These are phyloP conservation scores for Criorhina ranunculi DNA, from an alignment of 2,888 invertebrate genomes.

Conservation along the genomic window DNA sequence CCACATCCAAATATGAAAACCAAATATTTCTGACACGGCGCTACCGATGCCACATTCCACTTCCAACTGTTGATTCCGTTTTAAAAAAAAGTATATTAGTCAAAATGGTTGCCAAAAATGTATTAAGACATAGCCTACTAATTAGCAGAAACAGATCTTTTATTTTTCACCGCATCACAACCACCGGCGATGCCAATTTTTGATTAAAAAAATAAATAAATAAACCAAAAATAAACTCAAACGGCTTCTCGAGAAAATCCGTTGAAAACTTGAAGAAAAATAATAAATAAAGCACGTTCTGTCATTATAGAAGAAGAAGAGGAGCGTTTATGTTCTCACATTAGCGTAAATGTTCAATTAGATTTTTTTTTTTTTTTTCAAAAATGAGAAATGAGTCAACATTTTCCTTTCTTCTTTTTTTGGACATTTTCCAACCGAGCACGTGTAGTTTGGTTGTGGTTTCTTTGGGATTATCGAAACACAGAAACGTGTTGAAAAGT, in stretches of 20 bases:
- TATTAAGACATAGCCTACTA: slow-evolving; percentile 27
- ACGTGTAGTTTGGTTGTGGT: slow-evolving; percentile 39
- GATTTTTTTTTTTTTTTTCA: no score
- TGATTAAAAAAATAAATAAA: slow-evolving; percentile 38
- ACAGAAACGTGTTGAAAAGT: slow-evolving; percentile 47
- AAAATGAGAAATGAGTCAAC: slow-evolving; percentile 26
- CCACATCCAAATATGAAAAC: slow-evolving; percentile 16
- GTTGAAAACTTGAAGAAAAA: not conserved
- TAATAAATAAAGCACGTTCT: slow-evolving; percentile 29
- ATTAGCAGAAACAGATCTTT: slow-evolving; percentile 25
- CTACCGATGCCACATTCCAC: not conserved
- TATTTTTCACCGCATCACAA: slow-evolving; percentile 1
- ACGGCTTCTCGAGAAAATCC: no score
- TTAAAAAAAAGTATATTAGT: not conserved
- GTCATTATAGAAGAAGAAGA: slow-evolving; percentile 30
- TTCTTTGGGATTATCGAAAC: slow-evolving; percentile 2
- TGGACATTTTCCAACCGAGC: slow-evolving; percentile 19
- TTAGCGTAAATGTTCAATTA: slow-evolving; percentile 45
- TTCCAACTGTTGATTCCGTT: slow-evolving; percentile 44
- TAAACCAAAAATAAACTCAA: not conserved
- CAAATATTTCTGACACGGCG: slow-evolving; percentile 2
- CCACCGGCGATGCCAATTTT: slow-evolving; percentile 22
- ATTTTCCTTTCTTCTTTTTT: not conserved
- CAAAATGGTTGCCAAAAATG: slow-evolving; percentile 32
- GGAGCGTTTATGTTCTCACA: slow-evolving; percentile 28